phyloP scores from a whole-genome alignment of 2,797 vertebrate species.

The Cephalopachus bancanus region DNA sequence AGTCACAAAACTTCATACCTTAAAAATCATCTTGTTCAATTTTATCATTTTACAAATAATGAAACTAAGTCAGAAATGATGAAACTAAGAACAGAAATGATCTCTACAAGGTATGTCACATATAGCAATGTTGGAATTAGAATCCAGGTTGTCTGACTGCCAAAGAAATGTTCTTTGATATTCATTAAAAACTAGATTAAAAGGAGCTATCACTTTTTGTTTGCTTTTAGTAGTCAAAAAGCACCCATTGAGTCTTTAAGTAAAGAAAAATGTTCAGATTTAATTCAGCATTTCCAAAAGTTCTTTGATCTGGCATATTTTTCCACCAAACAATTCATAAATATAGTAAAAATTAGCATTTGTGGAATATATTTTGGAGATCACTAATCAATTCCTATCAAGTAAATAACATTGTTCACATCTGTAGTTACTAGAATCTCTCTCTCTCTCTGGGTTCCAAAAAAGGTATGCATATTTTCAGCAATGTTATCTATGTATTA shows the following conservation, averaged over 20 bases:
- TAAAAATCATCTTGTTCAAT: conserved; percentile 8
- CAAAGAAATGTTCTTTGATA: conserved; percentile 6
- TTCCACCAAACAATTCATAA: not conserved
- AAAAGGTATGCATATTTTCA: too few relatives aligned
- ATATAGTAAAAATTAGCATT: not conserved
- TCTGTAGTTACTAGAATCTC: not conserved
- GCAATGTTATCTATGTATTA: too few relatives aligned
- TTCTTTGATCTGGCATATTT: not conserved
- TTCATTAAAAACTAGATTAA: conserved; percentile 39
- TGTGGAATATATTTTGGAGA: not conserved
- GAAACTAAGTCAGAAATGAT: not conserved
- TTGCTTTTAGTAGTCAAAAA: conserved; percentile 49
- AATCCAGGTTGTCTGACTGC: not conserved
- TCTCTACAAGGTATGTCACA: not conserved
- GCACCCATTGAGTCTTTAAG: not conserved
- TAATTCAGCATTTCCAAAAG: conserved; percentile 39
- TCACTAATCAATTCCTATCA: not conserved
- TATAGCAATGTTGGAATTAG: conserved; percentile 3
- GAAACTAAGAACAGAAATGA: conserved; percentile 11
- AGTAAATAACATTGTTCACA: conserved; percentile 36
- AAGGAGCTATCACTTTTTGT: not conserved
- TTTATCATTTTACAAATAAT: not conserved
- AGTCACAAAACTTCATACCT: not conserved
- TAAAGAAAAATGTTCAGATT: conserved; percentile 38
- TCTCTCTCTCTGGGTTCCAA: too few relatives aligned